Base-by-base conservation (phyloP, 1,140 invertebrate genomes). In the Babylonia areolata region DNA sequence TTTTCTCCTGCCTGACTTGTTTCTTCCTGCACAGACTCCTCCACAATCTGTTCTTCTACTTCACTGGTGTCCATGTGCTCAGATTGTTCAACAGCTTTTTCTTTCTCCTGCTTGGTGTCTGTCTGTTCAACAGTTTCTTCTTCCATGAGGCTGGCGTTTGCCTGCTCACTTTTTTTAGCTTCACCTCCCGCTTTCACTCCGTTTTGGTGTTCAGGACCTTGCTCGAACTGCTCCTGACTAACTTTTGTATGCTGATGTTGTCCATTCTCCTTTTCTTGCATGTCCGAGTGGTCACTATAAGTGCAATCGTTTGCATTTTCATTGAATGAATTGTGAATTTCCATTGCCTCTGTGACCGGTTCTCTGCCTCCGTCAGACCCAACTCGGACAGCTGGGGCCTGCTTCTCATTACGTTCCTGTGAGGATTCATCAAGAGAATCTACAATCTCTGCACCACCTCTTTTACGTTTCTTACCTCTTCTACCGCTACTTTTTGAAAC, bases 391-490 rank as follows among this genome's bases (percentile, higher is more conserved):
- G 31, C 64, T 39, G 42, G 5, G 12, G 71, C 79, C 58, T 58
- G 64, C 3, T 84, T 69, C 46, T 87, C 51, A 12, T n/a, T 40
- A 39, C 78, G 71, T 40, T 87, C 58, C 39, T 40, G 33, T n/a
- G n/a, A 33, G n/a, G 3, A 9, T 31, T 84, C 42, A 40, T 69
- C 37, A 2, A 51, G 9, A 51, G 17, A 12, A 17, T 75, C 39
- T n/a, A 42, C 83, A 28, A 54, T 37, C 33, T 39, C 51, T 54
- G 20, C 17, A 51, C 20, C 54, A 69, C 81, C 77, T 31, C 85
- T 54, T 58, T 82, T 64, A 82, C 42, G 37, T 23, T 1, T 46
- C n/a, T 3, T 31, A 9, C 40, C 28, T 51, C n/a, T 54, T 82
- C 58, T 64, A 39, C 42, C 23, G 42, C 58, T 73, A 40, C 83